Conservation (phyloP, 2,888 invertebrate genomes). For the Agrypnus murinus region DNA sequence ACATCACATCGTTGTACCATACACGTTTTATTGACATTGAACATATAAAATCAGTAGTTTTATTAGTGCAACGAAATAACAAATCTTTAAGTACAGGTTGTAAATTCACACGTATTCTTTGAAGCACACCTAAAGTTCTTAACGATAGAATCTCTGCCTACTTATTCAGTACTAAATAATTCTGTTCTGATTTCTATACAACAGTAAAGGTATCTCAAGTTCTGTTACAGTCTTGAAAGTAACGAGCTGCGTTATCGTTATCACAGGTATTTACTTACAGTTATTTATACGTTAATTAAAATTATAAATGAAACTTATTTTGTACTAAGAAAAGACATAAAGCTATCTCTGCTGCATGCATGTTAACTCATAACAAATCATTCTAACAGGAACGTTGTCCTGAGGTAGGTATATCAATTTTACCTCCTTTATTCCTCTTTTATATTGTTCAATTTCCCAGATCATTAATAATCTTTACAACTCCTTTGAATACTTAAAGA, state of each 20-base stretch:
- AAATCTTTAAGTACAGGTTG: background rate
- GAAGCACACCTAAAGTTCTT: background rate
- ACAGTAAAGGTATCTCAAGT: slow-evolving; percentile 5
- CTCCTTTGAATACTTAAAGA: background rate
- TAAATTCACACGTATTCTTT: slow-evolving; percentile 20
- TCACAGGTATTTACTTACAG: slow-evolving; percentile 33
- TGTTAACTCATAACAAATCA: slow-evolving; percentile 2
- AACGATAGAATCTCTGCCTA: slow-evolving; percentile 20
- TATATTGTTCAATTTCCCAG: background rate
- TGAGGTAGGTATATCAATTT: slow-evolving; percentile 10
- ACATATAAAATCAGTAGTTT: slow-evolving; percentile 2
- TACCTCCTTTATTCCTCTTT: background rate
- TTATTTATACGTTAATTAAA: slow-evolving; percentile 37
- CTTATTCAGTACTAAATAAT: slow-evolving; percentile 23
- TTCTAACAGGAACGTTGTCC: background rate
- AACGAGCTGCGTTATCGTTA: slow-evolving; percentile 31
- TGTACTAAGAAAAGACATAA: slow-evolving; percentile 6
- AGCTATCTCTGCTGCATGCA: slow-evolving; percentile 6
- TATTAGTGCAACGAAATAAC: slow-evolving; percentile 1
- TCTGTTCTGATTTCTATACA: slow-evolving; percentile 21
- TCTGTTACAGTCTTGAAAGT: background rate
- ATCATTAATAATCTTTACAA: slow-evolving; percentile 17
- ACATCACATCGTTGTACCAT: no score
- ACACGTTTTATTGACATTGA: no score
- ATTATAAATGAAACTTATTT: slow-evolving; percentile 25